Conservation (phyloP, 2,888 invertebrate species). For the Dryococelus australis region DNA sequence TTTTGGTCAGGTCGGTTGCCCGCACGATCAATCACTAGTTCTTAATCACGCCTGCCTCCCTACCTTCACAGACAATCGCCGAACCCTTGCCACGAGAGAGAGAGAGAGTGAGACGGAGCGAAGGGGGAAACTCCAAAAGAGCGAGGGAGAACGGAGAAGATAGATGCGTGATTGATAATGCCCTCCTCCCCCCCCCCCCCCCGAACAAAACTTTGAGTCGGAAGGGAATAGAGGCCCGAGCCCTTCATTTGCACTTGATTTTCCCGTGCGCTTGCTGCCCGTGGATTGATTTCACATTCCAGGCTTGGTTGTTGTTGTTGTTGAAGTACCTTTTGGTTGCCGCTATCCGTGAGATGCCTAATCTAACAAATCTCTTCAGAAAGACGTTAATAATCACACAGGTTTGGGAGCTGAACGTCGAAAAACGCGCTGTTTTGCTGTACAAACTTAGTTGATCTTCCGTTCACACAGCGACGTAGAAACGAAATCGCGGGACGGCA, state of each 20-base stretch:
- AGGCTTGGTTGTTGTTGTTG: too few species aligned
- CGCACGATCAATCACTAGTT: constrained; percentile 4
- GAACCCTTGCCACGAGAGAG: not conserved
- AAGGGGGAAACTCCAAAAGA: not conserved
- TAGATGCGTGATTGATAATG: constrained; percentile 10
- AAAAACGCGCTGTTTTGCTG: too few species aligned
- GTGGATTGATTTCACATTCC: not conserved
- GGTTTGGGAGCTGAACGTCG: too few species aligned
- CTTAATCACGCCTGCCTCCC: not conserved
- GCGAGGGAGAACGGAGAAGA: not conserved
- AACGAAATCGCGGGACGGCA: too few species aligned
- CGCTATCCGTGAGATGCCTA: too few species aligned
- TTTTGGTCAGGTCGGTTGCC: not conserved
- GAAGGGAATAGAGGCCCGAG: not conserved
- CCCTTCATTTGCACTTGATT: not conserved
- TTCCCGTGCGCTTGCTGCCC: not conserved
- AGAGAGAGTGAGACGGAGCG: not conserved
- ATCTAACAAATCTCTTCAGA: too few species aligned
- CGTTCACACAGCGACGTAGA: too few species aligned
- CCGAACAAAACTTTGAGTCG: not conserved
- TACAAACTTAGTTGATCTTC: too few species aligned
- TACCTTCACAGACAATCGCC: not conserved
- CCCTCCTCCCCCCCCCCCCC: not conserved
- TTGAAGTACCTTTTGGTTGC: too few species aligned
- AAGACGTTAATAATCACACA: too few species aligned